A percentile compares a stretch with the other conserved stretches of the same genome.
Conservation (phyloP, 2,113 vertebrate species). For the Lutjanus erythropterus region DNA sequence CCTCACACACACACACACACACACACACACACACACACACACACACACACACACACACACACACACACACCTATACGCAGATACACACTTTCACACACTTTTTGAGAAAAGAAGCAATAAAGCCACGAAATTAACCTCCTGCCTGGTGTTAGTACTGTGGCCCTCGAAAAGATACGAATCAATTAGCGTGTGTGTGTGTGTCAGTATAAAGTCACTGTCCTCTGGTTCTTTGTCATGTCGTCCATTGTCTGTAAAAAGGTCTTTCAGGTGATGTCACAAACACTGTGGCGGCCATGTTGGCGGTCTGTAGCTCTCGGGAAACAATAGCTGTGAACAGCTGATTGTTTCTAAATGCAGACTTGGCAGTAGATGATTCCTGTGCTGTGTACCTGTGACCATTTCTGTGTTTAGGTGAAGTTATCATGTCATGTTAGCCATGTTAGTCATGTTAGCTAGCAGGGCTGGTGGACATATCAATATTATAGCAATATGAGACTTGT, state of each 20-base stretch:
- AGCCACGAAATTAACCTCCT: slow-evolving; percentile 70
- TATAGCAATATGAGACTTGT: too few species aligned
- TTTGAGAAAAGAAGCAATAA: slow-evolving; percentile 68
- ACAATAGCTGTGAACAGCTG: slow-evolving; percentile 73
- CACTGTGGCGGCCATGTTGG: slow-evolving; percentile 18
- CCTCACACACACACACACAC: slow-evolving; percentile 45
- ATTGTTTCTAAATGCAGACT: slow-evolving; percentile 67
- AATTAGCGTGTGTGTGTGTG: slow-evolving; percentile 29
- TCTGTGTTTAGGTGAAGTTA: slow-evolving; percentile 26
- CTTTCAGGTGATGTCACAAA: slow-evolving; percentile 41
- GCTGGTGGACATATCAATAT: too few species aligned
- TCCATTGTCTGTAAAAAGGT: not conserved
- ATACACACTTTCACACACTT: slow-evolving; percentile 53
- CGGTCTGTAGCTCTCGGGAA: slow-evolving; percentile 22
- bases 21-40: slow-evolving; percentile 46
- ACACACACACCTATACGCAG: slow-evolving; percentile 18
- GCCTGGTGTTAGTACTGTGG: slow-evolving; percentile 51
- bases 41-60: slow-evolving; percentile 38
- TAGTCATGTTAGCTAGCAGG: too few species aligned
- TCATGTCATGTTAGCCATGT: not conserved
- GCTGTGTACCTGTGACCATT: slow-evolving; percentile 35
- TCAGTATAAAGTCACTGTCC: not conserved
- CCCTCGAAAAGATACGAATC: slow-evolving; percentile 35
- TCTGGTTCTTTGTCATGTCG: not conserved
- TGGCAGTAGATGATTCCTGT: slow-evolving; percentile 13